Percentiles rank a stretch among this genome's conserved stretches.
phyloP scores from a whole-genome alignment of 2,113 vertebrate species.

The Benitochromis conjunctus region DNA sequence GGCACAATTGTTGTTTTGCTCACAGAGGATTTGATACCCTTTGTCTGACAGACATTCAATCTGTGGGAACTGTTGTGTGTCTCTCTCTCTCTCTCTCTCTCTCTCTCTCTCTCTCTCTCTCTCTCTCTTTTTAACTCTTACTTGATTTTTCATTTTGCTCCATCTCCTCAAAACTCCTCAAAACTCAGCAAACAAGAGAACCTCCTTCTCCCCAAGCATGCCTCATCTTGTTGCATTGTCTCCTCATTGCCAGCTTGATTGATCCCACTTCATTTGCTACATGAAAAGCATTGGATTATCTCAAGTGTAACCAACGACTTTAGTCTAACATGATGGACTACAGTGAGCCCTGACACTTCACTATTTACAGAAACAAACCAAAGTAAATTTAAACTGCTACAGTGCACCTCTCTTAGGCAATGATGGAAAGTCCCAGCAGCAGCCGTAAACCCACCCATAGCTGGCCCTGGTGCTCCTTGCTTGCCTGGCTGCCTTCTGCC shows the following conservation, averaged over 20 bases:
- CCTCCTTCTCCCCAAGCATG: conserved; percentile 17
- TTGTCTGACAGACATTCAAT: conserved; percentile 64
- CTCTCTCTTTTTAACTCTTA: not conserved
- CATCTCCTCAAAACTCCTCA: conserved; percentile 11
- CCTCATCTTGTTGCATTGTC: conserved; percentile 26
- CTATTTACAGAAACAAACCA: conserved; percentile 46
- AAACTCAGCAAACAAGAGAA: conserved; percentile 29
- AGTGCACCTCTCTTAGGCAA: conserved; percentile 49
- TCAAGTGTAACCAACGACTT: conserved; percentile 48
- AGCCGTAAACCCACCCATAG: conserved; percentile 58
- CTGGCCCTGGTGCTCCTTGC: conserved; percentile 52
- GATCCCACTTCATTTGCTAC: conserved; percentile 41
- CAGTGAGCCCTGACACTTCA: conserved; percentile 37
- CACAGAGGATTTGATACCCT: conserved; percentile 59
- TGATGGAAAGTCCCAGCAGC: conserved; percentile 73
- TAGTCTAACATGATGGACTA: conserved; percentile 39
- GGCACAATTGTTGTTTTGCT: conserved; percentile 63
- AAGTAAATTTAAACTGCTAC: conserved; percentile 49
- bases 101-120: not conserved
- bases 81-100: not conserved
- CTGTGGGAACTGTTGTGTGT: conserved; percentile 51
- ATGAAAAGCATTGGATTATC: conserved; percentile 40
- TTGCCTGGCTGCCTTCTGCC: conserved; percentile 56
- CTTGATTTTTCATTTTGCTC: not conserved
- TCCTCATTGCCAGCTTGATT: conserved; percentile 39